Base-by-base conservation (phyloP, 2,888 invertebrate genomes). In the Camponotus fellah region DNA sequence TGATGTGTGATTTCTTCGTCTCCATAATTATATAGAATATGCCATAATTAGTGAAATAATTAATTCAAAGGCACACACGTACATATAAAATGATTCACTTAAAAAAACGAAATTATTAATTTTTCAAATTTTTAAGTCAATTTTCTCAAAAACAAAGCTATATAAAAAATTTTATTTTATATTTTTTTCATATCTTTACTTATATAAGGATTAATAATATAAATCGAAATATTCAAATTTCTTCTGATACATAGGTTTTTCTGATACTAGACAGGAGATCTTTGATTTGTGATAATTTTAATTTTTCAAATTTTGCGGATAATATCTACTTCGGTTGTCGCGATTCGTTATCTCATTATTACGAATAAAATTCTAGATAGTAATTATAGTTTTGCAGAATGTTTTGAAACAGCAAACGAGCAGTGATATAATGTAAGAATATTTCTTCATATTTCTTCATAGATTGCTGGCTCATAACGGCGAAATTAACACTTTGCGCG, bases 401-500 rank as follows among this genome's bases (percentile, higher is more conserved):
- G 17, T 46, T 77, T 62, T 6, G 21, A 64, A 53, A 56, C 14
- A 26, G 12, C 17, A 5, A 53, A 1, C 12, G 17, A 5, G 1
- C 34, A 34, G 1, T 14, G 12, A 65, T 26, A 56, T 66, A 79
- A 71, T n/a, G 9, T 12, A 9, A 3, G 1, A 34, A 10, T 12
- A 37, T 26, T 49, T 56, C 62, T 26, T 26, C 26, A 26, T 26
- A 26, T 26, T 26, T 26, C 65, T 43, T 26, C 32, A 0, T 95
- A 97, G 98, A 94, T 96, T 98, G 93, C 96, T 99, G 91, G 99
- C 99, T 86, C 99, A 99, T 96, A 99, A 99, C 95, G 99, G 99
- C 87, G 99, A 99, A 96, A 99, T 99, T 95, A 99, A 99, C 96
- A 99, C 99, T 17, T 96, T 99, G 91, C 97, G 99, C 87, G 99